phyloP scores from a whole-genome alignment of 1,140 invertebrate genomes.

The Agrilus planipennis region DNA sequence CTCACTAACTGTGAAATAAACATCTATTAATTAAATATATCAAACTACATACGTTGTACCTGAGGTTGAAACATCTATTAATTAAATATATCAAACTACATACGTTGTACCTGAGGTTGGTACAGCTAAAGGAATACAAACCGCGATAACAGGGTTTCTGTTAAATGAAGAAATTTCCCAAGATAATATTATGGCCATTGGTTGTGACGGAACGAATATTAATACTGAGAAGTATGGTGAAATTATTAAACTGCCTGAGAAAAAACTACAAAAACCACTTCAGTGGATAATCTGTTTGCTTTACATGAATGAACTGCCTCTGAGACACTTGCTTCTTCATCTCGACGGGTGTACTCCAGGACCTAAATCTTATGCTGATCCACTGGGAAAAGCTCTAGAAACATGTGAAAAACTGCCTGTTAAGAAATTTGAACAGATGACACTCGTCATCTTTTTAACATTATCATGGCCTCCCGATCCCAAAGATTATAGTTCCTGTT shows the following conservation, averaged over 20 bases:
- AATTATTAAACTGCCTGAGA: constrained; percentile 1
- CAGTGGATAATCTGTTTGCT: constrained; percentile 6
- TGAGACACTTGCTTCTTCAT: constrained; percentile 23
- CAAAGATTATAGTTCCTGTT: constrained; percentile 3
- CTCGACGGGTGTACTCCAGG: constrained; percentile 22
- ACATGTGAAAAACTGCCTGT: constrained; percentile 16
- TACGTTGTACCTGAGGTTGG: too few relatives aligned
- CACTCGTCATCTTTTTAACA: neutral
- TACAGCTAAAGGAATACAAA: constrained; percentile 12
- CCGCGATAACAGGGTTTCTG: constrained; percentile 11
- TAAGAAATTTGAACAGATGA: neutral
- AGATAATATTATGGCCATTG: constrained; percentile 10
- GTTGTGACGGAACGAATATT: constrained; percentile 2
- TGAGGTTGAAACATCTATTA: too few relatives aligned
- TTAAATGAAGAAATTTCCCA: constrained; percentile 8
- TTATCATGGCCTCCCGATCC: neutral
- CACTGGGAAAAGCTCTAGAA: constrained; percentile 18
- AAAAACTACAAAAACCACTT: constrained; percentile 2
- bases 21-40: too few relatives aligned
- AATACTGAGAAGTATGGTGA: constrained; percentile 3
- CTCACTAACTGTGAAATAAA: too few relatives aligned
- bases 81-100: too few relatives aligned
- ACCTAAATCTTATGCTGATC: constrained; percentile 18
- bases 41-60: too few relatives aligned
- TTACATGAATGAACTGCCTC: constrained; percentile 12